phyloP scores from a whole-genome alignment of 2,113 vertebrate species.

The Chiloscyllium plagiosum region DNA sequence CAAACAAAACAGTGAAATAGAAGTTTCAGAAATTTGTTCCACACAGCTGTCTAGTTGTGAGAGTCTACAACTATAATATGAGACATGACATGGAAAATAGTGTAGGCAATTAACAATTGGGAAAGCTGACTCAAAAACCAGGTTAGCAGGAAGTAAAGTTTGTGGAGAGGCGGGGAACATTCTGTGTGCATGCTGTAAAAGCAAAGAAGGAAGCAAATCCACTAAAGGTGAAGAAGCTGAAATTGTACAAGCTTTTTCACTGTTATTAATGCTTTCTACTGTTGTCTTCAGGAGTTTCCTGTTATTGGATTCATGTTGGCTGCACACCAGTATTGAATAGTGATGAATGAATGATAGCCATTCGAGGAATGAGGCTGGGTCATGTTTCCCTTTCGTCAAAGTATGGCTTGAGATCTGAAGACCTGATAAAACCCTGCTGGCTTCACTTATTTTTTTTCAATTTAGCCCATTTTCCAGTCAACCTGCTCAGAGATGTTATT shows the following conservation, averaged over 20 bases:
- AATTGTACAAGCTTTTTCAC: neutral
- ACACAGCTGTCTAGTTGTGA: neutral
- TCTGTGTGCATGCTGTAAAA: neutral
- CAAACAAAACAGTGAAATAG: neutral
- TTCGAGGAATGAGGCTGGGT: neutral
- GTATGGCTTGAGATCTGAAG: neutral
- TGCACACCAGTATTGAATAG: neutral
- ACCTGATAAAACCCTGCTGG: neutral
- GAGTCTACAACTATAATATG: neutral
- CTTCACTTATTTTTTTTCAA: neutral
- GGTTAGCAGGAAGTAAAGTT: neutral
- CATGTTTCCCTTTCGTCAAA: neutral
- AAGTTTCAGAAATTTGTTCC: neutral
- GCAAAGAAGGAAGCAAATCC: neutral
- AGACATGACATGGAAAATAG: neutral
- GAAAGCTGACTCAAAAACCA: neutral
- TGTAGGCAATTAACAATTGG: neutral
- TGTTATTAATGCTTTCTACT: neutral
- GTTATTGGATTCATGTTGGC: neutral
- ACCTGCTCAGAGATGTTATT: no score
- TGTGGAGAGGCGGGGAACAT: neutral
- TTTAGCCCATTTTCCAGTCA: no score
- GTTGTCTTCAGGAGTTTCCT: neutral
- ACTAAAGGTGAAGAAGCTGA: neutral
- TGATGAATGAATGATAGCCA: neutral